Conservation (phyloP, 2,888 invertebrate species). For the Caenorhabditis drosophilae region DNA sequence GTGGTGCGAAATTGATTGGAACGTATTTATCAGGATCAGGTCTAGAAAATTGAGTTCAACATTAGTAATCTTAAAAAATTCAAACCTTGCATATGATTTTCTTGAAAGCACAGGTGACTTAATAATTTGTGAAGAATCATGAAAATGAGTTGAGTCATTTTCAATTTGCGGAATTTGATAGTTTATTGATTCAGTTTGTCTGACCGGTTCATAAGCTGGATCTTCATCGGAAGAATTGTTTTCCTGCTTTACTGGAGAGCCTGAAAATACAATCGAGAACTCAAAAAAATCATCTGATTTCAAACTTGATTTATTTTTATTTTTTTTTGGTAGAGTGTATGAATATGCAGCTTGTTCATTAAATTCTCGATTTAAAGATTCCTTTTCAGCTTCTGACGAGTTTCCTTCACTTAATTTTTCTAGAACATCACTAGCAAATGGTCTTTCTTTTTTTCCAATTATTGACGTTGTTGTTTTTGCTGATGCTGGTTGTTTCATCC, state of each 20-base stretch:
- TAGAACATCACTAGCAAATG: too few species aligned
- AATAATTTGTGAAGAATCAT: neutral
- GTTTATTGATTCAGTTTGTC: too few species aligned
- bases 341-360: slow-evolving; percentile 26
- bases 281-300: too few species aligned
- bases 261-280: too few species aligned
- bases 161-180: slow-evolving; percentile 7
- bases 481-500: slow-evolving; percentile 25
- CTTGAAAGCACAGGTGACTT: slow-evolving; percentile 29
- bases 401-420: slow-evolving; percentile 8
- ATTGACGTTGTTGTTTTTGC: neutral
- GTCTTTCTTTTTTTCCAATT: too few species aligned
- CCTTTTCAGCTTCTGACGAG: slow-evolving; percentile 16
- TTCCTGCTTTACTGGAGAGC: too few species aligned
- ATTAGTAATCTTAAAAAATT: neutral
- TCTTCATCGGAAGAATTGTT: too few species aligned
- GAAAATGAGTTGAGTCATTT: neutral
- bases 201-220: too few species aligned
- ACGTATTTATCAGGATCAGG: slow-evolving; percentile 22
- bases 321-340: slow-evolving; percentile 26
- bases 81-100: slow-evolving; percentile 31
- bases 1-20: slow-evolving; percentile 39
- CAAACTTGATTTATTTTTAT: slow-evolving; percentile 10
- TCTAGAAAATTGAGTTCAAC: slow-evolving; percentile 1
- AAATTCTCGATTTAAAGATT: slow-evolving; percentile 17